Conservation (phyloP, 2,113 vertebrate genomes). For the Camelus dromedarius region DNA sequence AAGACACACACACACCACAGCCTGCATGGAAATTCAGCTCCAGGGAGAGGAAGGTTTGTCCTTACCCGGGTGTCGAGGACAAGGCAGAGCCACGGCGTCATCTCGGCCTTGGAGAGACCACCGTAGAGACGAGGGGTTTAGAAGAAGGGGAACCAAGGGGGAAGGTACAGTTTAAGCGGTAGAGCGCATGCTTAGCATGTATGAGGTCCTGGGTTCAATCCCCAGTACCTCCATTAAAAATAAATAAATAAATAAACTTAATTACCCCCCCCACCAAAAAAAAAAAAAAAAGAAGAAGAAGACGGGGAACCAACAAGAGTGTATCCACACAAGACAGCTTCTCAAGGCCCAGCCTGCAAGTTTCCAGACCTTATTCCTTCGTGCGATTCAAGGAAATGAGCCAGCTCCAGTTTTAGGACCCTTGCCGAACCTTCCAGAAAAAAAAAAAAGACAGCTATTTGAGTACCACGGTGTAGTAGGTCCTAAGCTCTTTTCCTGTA, state of each 20-base stretch:
- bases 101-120: neutral
- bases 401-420: neutral
- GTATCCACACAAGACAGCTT: too few relatives aligned
- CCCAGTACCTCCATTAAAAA: too few relatives aligned
- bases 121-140: neutral
- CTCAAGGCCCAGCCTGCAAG: neutral
- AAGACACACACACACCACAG: constrained; percentile 15
- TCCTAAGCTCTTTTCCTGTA: neutral
- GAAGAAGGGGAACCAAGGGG: neutral
- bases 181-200: too few relatives aligned
- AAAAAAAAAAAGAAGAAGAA: too few relatives aligned
- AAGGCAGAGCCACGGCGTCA: neutral
- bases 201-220: too few relatives aligned
- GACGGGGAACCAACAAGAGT: neutral
- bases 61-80: neutral
- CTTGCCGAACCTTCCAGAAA: neutral
- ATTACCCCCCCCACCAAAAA: too few relatives aligned
- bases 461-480: neutral
- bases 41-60: neutral
- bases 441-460: neutral
- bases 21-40: neutral
- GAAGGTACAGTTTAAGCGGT: too few relatives aligned
- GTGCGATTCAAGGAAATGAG: neutral
- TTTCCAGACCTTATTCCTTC: neutral
- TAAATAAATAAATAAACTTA: too few relatives aligned